These are phyloP conservation scores for Dioctria rufipes DNA, from an alignment of 2,888 invertebrate genomes.

Conservation along the genomic window DNA sequence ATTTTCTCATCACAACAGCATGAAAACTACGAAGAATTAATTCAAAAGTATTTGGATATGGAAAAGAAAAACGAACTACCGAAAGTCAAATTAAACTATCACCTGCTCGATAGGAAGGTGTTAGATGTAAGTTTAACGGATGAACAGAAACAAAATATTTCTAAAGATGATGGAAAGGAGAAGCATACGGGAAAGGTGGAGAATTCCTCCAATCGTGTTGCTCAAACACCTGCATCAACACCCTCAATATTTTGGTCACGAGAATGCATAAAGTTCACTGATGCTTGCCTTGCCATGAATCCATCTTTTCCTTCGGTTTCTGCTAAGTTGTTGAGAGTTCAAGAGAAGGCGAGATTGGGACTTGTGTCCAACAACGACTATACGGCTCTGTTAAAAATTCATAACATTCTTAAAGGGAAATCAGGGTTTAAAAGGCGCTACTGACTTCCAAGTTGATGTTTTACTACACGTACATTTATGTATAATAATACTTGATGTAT, in stretches of 20 bases:
- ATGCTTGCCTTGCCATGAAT: constrained; percentile 61
- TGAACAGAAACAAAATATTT: constrained; percentile 61
- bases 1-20: constrained; percentile 73
- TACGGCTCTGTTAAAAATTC: constrained; percentile 66
- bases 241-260: constrained; percentile 69
- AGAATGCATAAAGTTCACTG: constrained; percentile 67
- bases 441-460: background rate
- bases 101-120: constrained; percentile 63
- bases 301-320: constrained; percentile 59
- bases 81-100: constrained; percentile 64
- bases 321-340: constrained; percentile 65
- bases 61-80: constrained; percentile 64
- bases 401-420: constrained; percentile 63
- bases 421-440: too few species aligned
- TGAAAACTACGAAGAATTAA: constrained; percentile 65
- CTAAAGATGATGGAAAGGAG: background rate
- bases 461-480: too few species aligned
- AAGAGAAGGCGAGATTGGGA: constrained; percentile 66
- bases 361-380: constrained; percentile 69
- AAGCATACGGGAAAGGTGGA: constrained; percentile 36
- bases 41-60: constrained; percentile 64
- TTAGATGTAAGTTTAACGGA: constrained; percentile 60
- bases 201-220: background rate
- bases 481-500: too few species aligned
- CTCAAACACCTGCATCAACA: constrained; percentile 26